Evolutionary conservation across 1,140 invertebrate genomes (phyloP), one percentile per base, ranked within the genome.

Genomic region (Ephestia elutella): DNA sequence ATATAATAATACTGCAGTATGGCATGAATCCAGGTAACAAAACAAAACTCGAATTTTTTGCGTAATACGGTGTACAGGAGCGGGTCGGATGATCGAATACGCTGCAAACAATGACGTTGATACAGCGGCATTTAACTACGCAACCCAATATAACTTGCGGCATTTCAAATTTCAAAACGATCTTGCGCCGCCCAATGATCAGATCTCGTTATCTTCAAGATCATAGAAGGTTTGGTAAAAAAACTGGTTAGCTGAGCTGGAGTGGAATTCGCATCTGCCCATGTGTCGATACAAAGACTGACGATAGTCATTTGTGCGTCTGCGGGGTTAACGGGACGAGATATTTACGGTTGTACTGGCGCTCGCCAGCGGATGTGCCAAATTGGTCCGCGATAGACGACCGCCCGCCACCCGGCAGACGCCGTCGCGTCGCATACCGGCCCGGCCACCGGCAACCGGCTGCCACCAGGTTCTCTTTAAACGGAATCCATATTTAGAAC

Each of bases 281-380:
- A 57, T 60, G 65, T 75, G 63, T 70, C n/a, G 60, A 65, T 59
- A 66, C n/a, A 64, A 72, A 76, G 73, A 58, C 56, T 35, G 38
- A 54, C 56, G 30, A 38, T 60, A 55, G 17, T 20, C 65, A 69
- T 77, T 68, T 57, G 56, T 69, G 60, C 68, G 73, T 77, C 63
- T 74, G 68, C 63, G 64, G 71, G 65, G 70, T 70, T 79, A 78
- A 75, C 77, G 75, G 74, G 62, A 66, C 70, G 70, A 63, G 69
- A 77, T 85, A 86, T 85, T 86, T 87, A 78, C 76, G 74, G 73
- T 58, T 73, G 74, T 63, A 73, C 73, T 80, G 80, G 74, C 76
- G 73, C 68, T 75, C 71, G 72, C 61, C 71, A 63, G 78, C 85
- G 83, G 83, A 86, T 86, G 83, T 86, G 83, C 82, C 85, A 87